phyloP scores from a whole-genome alignment of 1,140 invertebrate species.

The Sitobion miscanthi region DNA sequence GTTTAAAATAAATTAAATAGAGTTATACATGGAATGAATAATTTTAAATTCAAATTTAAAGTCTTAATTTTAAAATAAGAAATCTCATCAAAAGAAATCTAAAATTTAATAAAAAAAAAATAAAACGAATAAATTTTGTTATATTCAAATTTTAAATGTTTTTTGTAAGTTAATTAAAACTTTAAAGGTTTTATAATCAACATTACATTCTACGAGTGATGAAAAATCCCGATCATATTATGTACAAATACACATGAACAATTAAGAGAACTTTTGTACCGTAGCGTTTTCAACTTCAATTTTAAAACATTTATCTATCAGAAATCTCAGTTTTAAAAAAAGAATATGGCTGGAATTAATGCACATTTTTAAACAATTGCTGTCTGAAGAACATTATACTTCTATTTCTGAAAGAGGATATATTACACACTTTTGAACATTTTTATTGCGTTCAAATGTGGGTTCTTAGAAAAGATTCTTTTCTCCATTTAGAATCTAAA shows the following conservation, averaged over 20 bases:
- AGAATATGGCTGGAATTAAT: background rate
- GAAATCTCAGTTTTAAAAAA: background rate
- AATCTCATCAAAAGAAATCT: background rate
- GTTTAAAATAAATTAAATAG: constrained; percentile 18
- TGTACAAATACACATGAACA: background rate
- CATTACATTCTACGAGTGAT: background rate
- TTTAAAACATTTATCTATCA: background rate
- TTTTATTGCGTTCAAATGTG: background rate
- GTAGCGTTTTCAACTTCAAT: background rate
- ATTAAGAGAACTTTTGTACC: background rate
- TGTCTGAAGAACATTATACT: background rate
- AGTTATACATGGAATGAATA: background rate
- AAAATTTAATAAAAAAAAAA: background rate
- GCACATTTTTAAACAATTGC: background rate
- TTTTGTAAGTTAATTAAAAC: background rate
- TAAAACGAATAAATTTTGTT: background rate
- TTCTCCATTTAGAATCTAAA: background rate
- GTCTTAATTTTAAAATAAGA: background rate
- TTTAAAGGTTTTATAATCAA: background rate
- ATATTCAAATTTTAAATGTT: background rate
- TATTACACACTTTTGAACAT: background rate
- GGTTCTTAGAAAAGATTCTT: background rate
- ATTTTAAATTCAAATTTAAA: background rate
- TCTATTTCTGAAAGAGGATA: background rate
- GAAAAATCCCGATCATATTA: background rate